These are phyloP conservation scores for Acrobeloides nanus DNA, from an alignment of 2,888 invertebrate genomes.

Conservation along the genomic window DNA sequence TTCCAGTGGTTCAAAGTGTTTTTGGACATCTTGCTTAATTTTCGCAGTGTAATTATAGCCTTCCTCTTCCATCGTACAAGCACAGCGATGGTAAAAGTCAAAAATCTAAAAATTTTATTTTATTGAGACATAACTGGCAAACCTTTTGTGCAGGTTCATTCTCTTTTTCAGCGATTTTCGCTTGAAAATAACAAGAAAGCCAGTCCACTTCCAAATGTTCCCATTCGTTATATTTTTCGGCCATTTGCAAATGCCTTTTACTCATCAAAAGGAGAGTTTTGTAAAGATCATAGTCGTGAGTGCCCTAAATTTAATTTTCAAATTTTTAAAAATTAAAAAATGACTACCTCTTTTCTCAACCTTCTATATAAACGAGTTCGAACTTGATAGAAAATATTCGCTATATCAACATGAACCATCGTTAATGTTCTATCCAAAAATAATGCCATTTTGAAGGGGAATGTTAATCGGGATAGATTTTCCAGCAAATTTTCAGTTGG, in stretches of 20 bases:
- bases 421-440: slow-evolving; percentile 9
- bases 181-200: slow-evolving; percentile 16
- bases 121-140: no score
- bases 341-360: neutral
- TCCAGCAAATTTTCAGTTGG: slow-evolving; percentile 8
- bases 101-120: no score
- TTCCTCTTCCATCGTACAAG: slow-evolving; percentile 12
- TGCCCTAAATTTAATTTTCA: no score
- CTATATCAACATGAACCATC: slow-evolving; percentile 16
- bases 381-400: slow-evolving; percentile 12
- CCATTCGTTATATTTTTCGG: slow-evolving; percentile 10
- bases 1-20: slow-evolving; percentile 19
- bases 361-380: slow-evolving; percentile 2
- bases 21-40: slow-evolving; percentile 14
- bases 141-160: slow-evolving; percentile 1
- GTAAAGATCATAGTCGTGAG: neutral
- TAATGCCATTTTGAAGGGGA: slow-evolving; percentile 23
- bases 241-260: slow-evolving; percentile 7
- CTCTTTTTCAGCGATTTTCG: slow-evolving; percentile 17
- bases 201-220: slow-evolving; percentile 20
- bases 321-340: neutral
- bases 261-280: neutral
- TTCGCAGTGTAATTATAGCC: slow-evolving; percentile 11
- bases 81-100: slow-evolving; percentile 14
- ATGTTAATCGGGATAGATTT: slow-evolving; percentile 6